phyloP scores from a whole-genome alignment of 2,797 vertebrate species.

The Champsocephalus gunnari region DNA sequence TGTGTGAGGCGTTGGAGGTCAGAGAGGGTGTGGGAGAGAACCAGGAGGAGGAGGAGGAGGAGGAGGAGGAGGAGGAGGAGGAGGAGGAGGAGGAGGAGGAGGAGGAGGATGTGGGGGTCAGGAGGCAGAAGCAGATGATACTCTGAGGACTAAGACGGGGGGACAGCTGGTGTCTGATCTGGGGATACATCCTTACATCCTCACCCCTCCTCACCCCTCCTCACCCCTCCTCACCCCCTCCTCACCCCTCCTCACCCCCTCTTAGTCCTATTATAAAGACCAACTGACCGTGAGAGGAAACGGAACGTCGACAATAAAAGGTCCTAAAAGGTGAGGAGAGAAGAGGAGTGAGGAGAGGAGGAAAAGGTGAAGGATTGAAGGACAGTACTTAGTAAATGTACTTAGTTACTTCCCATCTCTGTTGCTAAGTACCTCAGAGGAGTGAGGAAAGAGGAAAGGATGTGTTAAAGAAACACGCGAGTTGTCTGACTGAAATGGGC shows the following conservation, averaged over 20 bases:
- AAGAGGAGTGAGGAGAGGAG: conserved; percentile 16
- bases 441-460: too few relatives aligned
- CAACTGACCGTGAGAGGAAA: conserved; percentile 52
- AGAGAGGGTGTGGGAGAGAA: conserved; percentile 14
- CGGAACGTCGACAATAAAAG: neutral
- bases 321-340: neutral
- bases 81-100: conserved; percentile 18
- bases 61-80: conserved; percentile 23
- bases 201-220: conserved; percentile 35
- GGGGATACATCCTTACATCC: conserved; percentile 69
- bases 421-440: too few relatives aligned
- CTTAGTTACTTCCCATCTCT: too few relatives aligned
- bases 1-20: neutral
- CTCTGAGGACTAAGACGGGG: conserved; percentile 57
- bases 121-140: conserved; percentile 57
- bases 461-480: too few relatives aligned
- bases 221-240: too few relatives aligned
- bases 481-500: too few relatives aligned
- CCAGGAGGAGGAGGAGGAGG: conserved; percentile 21
- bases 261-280: conserved; percentile 68
- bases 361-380: neutral
- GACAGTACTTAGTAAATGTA: too few relatives aligned
- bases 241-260: conserved; percentile 8
- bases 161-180: conserved; percentile 86
- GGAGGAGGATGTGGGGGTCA: conserved; percentile 19